Conservation (phyloP, 2,888 invertebrate species). For the Pecten maximus region DNA sequence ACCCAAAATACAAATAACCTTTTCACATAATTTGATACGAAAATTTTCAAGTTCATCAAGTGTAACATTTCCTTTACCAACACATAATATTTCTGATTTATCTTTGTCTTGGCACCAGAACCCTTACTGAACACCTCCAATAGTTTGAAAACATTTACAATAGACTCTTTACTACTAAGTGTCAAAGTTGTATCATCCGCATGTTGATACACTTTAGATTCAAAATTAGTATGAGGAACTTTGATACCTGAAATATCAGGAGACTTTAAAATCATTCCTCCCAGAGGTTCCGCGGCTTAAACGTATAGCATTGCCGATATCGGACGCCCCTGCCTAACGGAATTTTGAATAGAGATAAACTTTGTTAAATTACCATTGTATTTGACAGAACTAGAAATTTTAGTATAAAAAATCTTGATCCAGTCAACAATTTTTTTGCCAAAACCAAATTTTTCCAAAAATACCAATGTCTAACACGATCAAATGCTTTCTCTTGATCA, state of each 20-base stretch:
- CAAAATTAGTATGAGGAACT: slow-evolving; percentile 2
- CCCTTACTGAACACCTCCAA: slow-evolving; percentile 39
- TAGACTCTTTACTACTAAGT: slow-evolving; percentile 38
- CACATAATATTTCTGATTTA: slow-evolving; percentile 39
- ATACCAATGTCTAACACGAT: too few species aligned
- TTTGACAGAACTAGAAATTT: slow-evolving; percentile 41
- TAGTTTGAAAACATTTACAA: slow-evolving; percentile 34
- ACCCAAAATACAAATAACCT: neutral
- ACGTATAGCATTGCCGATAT: slow-evolving; percentile 43
- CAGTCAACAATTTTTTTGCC: slow-evolving; percentile 36
- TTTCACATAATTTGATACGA: neutral
- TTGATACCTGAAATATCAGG: slow-evolving; percentile 36
- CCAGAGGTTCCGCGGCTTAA: slow-evolving; percentile 36
- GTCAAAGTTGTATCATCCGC: slow-evolving; percentile 41
- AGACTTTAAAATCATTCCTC: slow-evolving; percentile 1
- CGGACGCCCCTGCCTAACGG: slow-evolving; percentile 41
- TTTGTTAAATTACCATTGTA: slow-evolving; percentile 41
- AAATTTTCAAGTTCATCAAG: neutral
- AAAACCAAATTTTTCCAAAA: slow-evolving; percentile 47
- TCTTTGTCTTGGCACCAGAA: slow-evolving; percentile 24
- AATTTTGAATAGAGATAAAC: slow-evolving; percentile 33
- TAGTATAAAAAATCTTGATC: slow-evolving; percentile 42
- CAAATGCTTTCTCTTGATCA: too few species aligned
- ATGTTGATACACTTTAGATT: neutral
- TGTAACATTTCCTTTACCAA: slow-evolving; percentile 28